These are phyloP conservation scores for Oxystoma pomonae DNA, from an alignment of 2,888 invertebrate genomes.

Conservation along the genomic window DNA sequence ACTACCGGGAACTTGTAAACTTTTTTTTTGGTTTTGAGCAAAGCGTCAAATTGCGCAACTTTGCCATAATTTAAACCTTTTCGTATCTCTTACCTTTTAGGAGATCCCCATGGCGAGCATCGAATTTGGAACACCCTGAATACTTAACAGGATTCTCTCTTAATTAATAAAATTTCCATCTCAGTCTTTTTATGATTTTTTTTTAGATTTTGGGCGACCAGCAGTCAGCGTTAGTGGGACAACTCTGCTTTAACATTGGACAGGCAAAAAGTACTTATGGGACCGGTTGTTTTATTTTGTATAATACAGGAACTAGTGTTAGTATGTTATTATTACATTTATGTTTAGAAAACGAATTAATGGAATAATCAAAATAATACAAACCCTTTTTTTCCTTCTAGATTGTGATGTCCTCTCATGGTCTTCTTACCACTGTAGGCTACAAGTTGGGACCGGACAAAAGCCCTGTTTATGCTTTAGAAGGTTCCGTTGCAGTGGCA, in stretches of 20 bases:
- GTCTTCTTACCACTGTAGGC: conserved; percentile 86
- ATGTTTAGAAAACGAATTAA: not conserved
- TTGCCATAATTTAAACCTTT: too few relatives aligned
- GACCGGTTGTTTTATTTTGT: conserved; percentile 91
- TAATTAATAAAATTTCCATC: too few relatives aligned
- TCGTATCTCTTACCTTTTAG: too few relatives aligned
- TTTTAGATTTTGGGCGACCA: conserved; percentile 88
- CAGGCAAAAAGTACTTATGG: conserved; percentile 94
- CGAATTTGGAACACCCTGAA: too few relatives aligned
- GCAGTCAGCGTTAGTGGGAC: conserved; percentile 90
- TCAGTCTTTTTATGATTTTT: conserved; percentile 1
- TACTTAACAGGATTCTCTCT: too few relatives aligned
- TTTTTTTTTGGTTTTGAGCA: too few relatives aligned
- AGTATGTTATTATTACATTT: conserved; percentile 23
- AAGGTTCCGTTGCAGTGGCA: conserved; percentile 86
- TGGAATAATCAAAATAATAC: too few relatives aligned
- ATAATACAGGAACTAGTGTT: conserved; percentile 80
- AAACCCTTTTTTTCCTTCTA: too few relatives aligned
- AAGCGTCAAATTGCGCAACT: too few relatives aligned
- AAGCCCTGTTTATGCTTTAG: conserved; percentile 80
- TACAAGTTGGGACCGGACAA: conserved; percentile 79
- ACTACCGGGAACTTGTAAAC: too few relatives aligned
- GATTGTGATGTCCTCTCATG: conserved; percentile 81
- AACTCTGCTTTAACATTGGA: conserved; percentile 82
- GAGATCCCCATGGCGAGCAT: too few relatives aligned